Base-by-base conservation (phyloP, 1,140 invertebrate species). In the Chironomus striatipennis region DNA sequence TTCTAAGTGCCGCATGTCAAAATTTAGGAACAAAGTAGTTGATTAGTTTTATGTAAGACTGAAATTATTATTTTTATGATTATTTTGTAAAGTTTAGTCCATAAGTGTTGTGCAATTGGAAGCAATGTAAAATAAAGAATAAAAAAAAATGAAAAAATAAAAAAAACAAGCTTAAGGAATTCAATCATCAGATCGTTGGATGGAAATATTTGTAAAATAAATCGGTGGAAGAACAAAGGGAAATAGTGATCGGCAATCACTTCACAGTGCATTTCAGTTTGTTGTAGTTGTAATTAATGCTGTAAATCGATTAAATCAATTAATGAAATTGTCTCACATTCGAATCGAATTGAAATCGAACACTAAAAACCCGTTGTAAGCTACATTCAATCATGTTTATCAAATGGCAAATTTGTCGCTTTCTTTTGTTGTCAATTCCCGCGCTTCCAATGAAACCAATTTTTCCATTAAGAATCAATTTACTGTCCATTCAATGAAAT, bases 371-470 rank as follows among this genome's bases (percentile, higher is more conserved):
- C 20, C 65, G 20, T 70, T 70, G 20, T 57, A 20, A 70, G 18
- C 65, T 18, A 17, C 65, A 70, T 70, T 70, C 65, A 21, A 70
- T 70, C 65, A 70, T 70, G 65, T 70, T 17, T 21, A 3, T 70
- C 20, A 70, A 70, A 21, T 70, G 65, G 65, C 65, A 70, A 70
- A 70, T 70, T 70, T 70, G 65, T 70, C 65, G 65, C 65, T 57
- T 57, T 57, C 47, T 57, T 57, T 57, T 57, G 47, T 34, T 47
- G 43, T 15, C 43, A 15, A 47, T 47, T 47, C 43, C 15, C 43
- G 43, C 43, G 43, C 43, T 15, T 57, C 47, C 47, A 57, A n/a
- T 57, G 47, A 57, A 57, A 15, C n/a, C 47, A 57, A 15, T 57
- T 57, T 57, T 57, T 57, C 47, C 47, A 57, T 57, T 57, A 57